Base-by-base conservation (phyloP, 2,113 vertebrate species). In the Upupa epops region DNA sequence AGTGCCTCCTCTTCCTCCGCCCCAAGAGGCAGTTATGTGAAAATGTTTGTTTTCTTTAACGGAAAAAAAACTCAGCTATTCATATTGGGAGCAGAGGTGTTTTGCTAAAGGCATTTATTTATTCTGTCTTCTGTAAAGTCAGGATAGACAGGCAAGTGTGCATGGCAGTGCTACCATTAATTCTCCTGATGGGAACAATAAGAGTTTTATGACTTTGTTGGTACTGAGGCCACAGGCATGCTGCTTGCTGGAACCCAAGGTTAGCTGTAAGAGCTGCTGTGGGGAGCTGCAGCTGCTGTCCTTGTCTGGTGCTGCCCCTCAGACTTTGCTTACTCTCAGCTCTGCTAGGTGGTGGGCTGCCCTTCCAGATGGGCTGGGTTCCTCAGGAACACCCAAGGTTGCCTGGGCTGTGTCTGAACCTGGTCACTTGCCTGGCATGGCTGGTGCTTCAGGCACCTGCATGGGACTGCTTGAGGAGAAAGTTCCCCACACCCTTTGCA, bases 361-460 rank as follows among this genome's bases (percentile, higher is more conserved):
- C 14, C 34, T 26, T 20, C 16, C 1, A 4, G 19, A 14, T 11
- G 21, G 7, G 11, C 14, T 34, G 32, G 13, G 28, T 8, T 25
- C 52, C 20, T 25, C 16, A 20, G 40, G 7, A 14, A 20, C 5
- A 48, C 6, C 16, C 9, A 13, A 11, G 8, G 13, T 20, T 19
- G n/a, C 4, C 13, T 6, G 3, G 19, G n/a, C 19, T 28, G 45
- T 17, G 42, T 7, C 31, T 1, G 1, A 48, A 21, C 32, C 10
- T 2, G 1, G 6, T 15, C 14, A 5, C n/a, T 4, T 29, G 9
- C 28, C 17, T 4, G 3, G 11, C 21, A 6, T 1, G 2, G 12
- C 20, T n/a, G 8, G 5, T 32, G 37, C 48, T 0, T 0, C 6
- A 34, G 25, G 5, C 9, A 6, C 46, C 1, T 0, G 46, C 31